A percentile compares a stretch with the other conserved stretches of the same genome.
Evolutionary conservation across 53 echinoderm and acorn worm genomes (phyloP).

Genomic region (Luidia sarsii): DNA sequence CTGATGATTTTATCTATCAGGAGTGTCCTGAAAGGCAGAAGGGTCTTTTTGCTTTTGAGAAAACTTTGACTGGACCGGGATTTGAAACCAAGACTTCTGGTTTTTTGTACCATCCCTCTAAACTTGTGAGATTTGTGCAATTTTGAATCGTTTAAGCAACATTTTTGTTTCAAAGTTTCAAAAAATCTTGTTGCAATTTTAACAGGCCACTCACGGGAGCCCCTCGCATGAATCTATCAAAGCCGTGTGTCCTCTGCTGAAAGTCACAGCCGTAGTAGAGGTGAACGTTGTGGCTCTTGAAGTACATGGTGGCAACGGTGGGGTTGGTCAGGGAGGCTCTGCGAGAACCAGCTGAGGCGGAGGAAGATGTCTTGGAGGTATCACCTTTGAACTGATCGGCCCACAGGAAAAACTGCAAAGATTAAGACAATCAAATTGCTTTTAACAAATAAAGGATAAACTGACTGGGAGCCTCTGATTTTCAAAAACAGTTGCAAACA

Average conservation of each 20-base stretch:
- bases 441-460: no score
- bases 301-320: constrained; percentile 64
- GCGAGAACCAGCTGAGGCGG: constrained; percentile 6
- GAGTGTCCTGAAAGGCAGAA: no score
- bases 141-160: not conserved
- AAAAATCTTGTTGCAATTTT: no score
- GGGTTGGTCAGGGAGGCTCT: constrained; percentile 55
- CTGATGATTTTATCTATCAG: no score
- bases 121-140: not conserved
- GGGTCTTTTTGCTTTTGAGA: not conserved
- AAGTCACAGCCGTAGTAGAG: constrained; percentile 82
- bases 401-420: constrained; percentile 86
- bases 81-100: no score
- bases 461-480: no score
- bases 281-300: constrained; percentile 63
- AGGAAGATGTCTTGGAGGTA: not conserved
- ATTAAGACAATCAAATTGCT: no score
- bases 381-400: constrained; percentile 68
- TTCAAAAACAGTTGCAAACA: no score
- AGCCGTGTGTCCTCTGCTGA: constrained; percentile 49
- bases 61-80: no score
- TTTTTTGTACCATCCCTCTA: not conserved
- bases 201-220: constrained; percentile 91
- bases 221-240: constrained; percentile 38
- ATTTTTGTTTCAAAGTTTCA: no score